A percentile compares a stretch with the other conserved stretches of the same genome.
Evolutionary conservation across 2,797 vertebrate species (phyloP).

Genomic region (Peromyscus melanophrys): DNA sequence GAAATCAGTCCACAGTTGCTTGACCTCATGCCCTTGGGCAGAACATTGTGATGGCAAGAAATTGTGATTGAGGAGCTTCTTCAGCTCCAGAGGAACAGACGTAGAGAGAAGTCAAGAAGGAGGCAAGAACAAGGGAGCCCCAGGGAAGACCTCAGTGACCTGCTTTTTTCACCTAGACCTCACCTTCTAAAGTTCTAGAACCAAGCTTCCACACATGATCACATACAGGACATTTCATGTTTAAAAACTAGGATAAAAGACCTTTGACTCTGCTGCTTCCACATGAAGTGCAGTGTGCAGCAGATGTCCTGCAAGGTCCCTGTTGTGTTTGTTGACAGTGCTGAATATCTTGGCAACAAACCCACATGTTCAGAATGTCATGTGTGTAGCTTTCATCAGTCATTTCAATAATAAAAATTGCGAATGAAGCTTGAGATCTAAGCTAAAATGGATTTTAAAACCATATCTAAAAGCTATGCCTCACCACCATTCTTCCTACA

Average conservation of each 20-base stretch:
- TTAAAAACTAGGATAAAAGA: background rate
- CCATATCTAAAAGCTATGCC: background rate
- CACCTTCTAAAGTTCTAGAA: background rate
- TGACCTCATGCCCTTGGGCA: background rate
- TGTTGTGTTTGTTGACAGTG: fast-evolving
- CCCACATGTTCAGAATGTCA: background rate
- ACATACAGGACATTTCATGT: too few species aligned
- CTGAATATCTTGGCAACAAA: background rate
- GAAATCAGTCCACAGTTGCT: background rate
- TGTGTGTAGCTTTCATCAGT: background rate
- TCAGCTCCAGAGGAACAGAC: background rate
- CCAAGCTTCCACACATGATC: background rate
- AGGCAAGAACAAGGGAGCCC: background rate
- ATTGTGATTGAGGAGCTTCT: background rate
- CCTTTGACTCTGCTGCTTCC: background rate
- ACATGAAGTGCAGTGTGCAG: background rate
- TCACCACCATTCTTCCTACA: background rate
- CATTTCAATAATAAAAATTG: background rate
- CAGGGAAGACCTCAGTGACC: too few species aligned
- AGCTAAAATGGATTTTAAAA: background rate
- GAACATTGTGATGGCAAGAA: background rate
- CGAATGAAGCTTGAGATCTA: background rate
- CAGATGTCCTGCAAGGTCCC: background rate
- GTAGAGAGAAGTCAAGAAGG: background rate
- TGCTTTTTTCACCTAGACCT: background rate